Evolutionary conservation across 1,140 invertebrate genomes (phyloP).

Genomic region (Sitodiplosis mosellana): DNA sequence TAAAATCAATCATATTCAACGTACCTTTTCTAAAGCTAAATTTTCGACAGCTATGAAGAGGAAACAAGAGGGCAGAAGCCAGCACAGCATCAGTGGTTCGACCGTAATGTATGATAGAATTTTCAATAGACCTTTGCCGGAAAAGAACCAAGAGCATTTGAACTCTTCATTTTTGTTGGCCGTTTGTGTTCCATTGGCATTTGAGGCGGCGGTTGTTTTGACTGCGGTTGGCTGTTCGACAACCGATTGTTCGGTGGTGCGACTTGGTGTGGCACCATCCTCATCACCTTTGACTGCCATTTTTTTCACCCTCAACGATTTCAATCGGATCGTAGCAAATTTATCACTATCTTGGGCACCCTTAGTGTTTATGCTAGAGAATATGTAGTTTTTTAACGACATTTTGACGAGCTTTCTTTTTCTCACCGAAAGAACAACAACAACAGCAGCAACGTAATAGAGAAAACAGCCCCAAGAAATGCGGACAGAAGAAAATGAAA

Average conservation of each 20-base stretch:
- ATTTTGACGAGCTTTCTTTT: background rate
- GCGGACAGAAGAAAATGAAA: too few relatives aligned
- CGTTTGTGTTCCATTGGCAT: background rate
- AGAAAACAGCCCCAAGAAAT: too few relatives aligned
- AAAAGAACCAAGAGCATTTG: background rate
- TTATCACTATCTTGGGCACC: too few relatives aligned
- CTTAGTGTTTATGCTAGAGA: conserved; percentile 1
- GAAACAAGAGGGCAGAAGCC: conserved; percentile 27
- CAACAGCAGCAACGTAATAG: too few relatives aligned
- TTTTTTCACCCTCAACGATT: too few relatives aligned
- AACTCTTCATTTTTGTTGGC: background rate
- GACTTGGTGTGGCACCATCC: too few relatives aligned
- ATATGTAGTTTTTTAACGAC: conserved; percentile 1
- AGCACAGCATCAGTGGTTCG: conserved; percentile 30
- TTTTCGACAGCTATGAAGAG: conserved; percentile 26
- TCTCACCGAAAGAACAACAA: too few relatives aligned
- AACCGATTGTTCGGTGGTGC: background rate
- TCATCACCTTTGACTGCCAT: too few relatives aligned
- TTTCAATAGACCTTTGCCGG: background rate
- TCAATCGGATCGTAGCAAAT: too few relatives aligned
- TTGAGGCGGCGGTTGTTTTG: background rate
- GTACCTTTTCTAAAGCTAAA: conserved; percentile 30
- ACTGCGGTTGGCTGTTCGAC: background rate
- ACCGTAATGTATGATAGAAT: conserved; percentile 6
- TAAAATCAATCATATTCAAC: background rate